Evolutionary conservation across 2,888 invertebrate genomes (phyloP), one percentile per base, ranked within the genome.

Genomic region (Drosophila longiperda): DNA sequence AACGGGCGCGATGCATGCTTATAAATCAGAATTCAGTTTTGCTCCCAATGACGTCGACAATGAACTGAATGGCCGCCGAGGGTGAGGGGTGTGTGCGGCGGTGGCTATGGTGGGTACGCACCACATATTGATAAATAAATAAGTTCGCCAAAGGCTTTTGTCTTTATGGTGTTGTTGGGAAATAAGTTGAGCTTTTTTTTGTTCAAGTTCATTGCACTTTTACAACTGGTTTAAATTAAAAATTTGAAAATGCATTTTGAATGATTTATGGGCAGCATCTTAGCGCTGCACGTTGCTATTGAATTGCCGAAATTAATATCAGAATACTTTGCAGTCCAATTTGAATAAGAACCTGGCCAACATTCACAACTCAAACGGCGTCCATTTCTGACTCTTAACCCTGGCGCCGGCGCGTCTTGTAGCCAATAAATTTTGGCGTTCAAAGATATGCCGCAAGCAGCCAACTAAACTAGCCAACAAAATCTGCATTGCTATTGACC

Each of bases 121-220:
- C 65, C 68, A 90, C 86, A 90, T 89, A 89, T 89, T 90, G 90
- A 87, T 90, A 89, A 90, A 90, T 86, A 90, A 90, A 86, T 90
- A 86, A 90, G 82, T 84, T 88, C 54, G 90, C 85, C 87, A 69
- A 78, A 78, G 90, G 85, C 85, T 75, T 84, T 90, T 90, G 90
- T 89, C 80, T 85, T 88, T 78, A 78, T 52, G 62, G 62, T 33
- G 61, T 54, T 65, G 61, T 52, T 75, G 60, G 65, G 26, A 38
- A 42, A 71, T 71, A 52, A 50, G 42, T 55, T 55, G 29, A 57
- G 20, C 33, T 23, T 50, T 64, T 64, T 26, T 40, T 63, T 52
- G 66, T 66, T 60, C 33, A 66, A 73, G 90, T 86, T 86, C 90
- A 89, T 66, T 77, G 90, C 82, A 87, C 86, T 90, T 83, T 65